Base-by-base conservation (phyloP, 2,113 vertebrate species). In the Propithecus coquereli region DNA sequence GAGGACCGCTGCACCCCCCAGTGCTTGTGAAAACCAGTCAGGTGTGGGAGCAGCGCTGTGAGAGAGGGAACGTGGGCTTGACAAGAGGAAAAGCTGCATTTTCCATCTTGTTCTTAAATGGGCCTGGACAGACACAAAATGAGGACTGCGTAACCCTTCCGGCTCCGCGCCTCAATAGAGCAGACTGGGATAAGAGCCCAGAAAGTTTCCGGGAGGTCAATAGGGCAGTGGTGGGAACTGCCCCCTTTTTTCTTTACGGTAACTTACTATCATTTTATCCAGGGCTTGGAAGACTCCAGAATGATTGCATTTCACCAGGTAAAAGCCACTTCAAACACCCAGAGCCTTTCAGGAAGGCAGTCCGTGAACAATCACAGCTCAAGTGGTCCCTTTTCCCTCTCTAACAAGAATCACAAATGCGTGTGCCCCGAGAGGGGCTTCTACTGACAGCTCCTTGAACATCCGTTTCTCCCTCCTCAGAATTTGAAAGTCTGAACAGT, bases 401-500 rank as follows among this genome's bases (percentile, higher is more conserved):
- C n/a, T 50, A 77, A 27, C 1, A 43, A 87, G 71, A 43, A 43
- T 40, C 57, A 84, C 0, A 3, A 43, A n/a, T 40, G 14, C 12
- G 22, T n/a, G 18, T 9, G 0, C 23, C 80, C 65, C 14, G 4
- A 30, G 61, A 68, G 66, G 20, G 11, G 43, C 11, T 11, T 25
- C 18, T 40, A 61, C 0, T 0, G 0, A 50, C 17, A 95, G 77
- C 34, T 45, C 83, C 65, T 82, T 32, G 43, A 18, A 30, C 23
- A 8, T 57, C 37, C 22, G 76, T 43, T 11, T 83, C 8, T 18
- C 22, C 47, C 25, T 50, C 86, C 71, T 97, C 43, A 40, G 32
- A 43, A 90, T 74, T 9, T 81, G 32, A 91, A 97, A 94, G 88
- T 94, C 63, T 95, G 32, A 96, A 52, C 23, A 91, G 47, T 52